Evolutionary conservation across 2,113 vertebrate species (phyloP).

Genomic region (Oncorhynchus kisutch): DNA sequence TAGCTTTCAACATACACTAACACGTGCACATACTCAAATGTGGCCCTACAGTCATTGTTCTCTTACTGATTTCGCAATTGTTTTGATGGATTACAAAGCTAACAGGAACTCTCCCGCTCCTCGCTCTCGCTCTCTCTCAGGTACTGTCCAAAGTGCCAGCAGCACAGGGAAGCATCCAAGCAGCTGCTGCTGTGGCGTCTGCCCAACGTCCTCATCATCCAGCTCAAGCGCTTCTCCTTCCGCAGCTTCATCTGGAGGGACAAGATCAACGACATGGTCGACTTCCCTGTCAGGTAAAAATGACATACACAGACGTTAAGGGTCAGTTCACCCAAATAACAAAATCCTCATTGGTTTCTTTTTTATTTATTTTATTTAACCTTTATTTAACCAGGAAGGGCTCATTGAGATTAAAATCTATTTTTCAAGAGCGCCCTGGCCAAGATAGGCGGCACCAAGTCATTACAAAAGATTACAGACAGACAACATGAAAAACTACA

Average conservation of each 20-base stretch:
- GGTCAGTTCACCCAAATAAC: no score
- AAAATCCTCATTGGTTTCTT: no score
- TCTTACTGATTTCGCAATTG: neutral
- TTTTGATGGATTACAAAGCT: neutral
- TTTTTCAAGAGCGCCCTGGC: no score
- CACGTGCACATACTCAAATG: neutral
- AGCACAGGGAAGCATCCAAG: conserved; percentile 95
- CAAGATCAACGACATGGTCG: conserved; percentile 98
- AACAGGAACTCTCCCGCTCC: neutral
- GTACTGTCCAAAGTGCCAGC: conserved; percentile 98
- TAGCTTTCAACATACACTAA: neutral
- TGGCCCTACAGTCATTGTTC: neutral
- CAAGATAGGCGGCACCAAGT: no score
- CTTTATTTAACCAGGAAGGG: no score
- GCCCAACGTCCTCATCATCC: conserved; percentile 94
- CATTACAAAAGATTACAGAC: no score
- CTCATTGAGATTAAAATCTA: no score
- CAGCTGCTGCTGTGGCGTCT: conserved; percentile 95
- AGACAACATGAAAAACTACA: no score
- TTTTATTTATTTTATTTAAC: no score
- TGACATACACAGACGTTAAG: neutral
- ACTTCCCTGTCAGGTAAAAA: conserved; percentile 91
- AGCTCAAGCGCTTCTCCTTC: conserved; percentile 99
- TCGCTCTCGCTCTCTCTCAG: conserved; percentile 48
- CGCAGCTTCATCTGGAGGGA: conserved; percentile 99